Evolutionary conservation across 2,888 invertebrate species (phyloP).

Genomic region (Gastracanthus pulcherrimus): DNA sequence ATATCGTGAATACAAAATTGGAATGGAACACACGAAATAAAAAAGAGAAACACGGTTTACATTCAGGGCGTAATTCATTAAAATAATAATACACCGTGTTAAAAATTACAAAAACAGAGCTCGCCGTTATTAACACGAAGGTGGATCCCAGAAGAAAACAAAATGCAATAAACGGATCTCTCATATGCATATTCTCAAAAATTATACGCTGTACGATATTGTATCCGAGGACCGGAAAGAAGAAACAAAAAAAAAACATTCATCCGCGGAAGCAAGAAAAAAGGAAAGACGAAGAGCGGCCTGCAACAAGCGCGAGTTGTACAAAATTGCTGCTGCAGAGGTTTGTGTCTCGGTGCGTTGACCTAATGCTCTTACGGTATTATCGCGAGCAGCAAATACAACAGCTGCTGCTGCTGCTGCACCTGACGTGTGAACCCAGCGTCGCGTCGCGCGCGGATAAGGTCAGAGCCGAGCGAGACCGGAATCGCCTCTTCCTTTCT

Average conservation of each 20-base stretch:
- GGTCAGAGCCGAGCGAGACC: constrained; percentile 44
- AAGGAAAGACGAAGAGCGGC: neutral
- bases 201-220: neutral
- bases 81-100: neutral
- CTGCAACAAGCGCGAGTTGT: too few species aligned
- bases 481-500: constrained; percentile 29
- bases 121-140: neutral
- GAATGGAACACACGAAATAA: neutral
- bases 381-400: constrained; percentile 3
- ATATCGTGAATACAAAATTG: neutral
- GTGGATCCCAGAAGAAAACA: neutral
- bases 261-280: neutral
- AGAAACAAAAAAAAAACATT: neutral
- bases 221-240: neutral
- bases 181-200: neutral
- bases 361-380: constrained; percentile 48
- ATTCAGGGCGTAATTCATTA: neutral
- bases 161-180: neutral
- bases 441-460: constrained; percentile 33
- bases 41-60: neutral
- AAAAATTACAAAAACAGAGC: neutral
- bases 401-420: constrained; percentile 6
- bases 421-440: constrained; percentile 48
- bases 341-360: constrained; percentile 36
- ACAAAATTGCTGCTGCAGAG: constrained; percentile 11